Base-by-base conservation (phyloP, 92 coral and sea anemone genomes). In the Palythoa grandis region DNA sequence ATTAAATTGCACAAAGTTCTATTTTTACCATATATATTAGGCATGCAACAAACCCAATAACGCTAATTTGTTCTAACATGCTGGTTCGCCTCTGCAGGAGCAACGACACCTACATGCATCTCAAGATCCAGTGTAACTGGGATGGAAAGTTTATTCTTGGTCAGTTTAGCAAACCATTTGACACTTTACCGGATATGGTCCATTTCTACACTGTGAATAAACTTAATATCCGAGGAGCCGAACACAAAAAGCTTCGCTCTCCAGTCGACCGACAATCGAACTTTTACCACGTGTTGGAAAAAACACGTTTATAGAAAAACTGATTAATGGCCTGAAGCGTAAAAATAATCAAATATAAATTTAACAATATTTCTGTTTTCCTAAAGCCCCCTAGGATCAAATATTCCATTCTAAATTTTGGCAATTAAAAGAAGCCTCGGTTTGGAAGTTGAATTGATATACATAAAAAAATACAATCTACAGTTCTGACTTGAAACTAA, bases 121-220 rank as follows among this genome's bases (percentile, higher is more conserved):
- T 97, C 39, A 95, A 93, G 91, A 97, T 97, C 74, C 95, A 91
- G 13, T 88, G 90, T 54, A 85, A 74, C 60, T 56, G 85, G 22
- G 88, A 93, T 48, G 90, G 92, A 40, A 91, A 87, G 91, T 97
- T 89, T 77, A 96, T 97, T 63, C 86, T 97, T 89, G 99, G 99
- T 72, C 99, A 97, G 86, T 95, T 95, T 83, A 97, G 99, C 91
- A 95, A 95, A 58, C 99, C 99, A 43, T 97, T 95, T 76, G 93
- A 95, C 85, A 89, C 92, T 17, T 95, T 97, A 5, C 99, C 99
- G 12, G 95, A 91, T 76, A 91, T 97, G 84, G 93, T 97, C 52
- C 84, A 88, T 68, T 92, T 95, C 73, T 97, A 97, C 88, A 91
- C 99, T 1, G 69, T 87, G 72, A 97, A 93, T 84, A 97, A 95